Conservation (phyloP, 2,113 vertebrate species). For the Melanerpes formicivorus region DNA sequence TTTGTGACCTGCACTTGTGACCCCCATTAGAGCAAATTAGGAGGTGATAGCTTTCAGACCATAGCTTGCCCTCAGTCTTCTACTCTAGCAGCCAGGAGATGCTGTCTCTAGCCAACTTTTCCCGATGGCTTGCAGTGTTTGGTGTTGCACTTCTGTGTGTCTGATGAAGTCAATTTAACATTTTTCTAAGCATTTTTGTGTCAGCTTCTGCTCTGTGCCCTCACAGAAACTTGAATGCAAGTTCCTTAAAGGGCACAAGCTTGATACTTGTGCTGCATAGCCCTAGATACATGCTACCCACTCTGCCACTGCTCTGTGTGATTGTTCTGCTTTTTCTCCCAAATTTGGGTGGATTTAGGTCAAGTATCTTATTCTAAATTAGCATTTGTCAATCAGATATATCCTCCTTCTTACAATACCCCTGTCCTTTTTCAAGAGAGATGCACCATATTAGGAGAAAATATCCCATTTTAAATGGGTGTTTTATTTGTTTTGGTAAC, state of each 20-base stretch:
- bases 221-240: not conserved
- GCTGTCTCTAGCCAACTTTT: not conserved
- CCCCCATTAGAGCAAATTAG: fast-evolving
- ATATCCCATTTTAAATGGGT: not conserved
- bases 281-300: fast-evolving
- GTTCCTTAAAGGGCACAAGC: not conserved
- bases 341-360: not conserved
- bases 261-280: too few relatives aligned
- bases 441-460: not conserved
- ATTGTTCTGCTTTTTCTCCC: not conserved
- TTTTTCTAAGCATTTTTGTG: not conserved
- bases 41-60: fast-evolving
- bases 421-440: not conserved
- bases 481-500: not conserved
- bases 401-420: not conserved
- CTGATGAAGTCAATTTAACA: too few relatives aligned
- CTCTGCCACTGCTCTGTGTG: too few relatives aligned
- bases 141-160: not conserved
- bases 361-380: not conserved
- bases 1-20: not conserved
- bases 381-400: not conserved
- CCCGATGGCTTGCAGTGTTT: too few relatives aligned
- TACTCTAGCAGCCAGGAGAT: not conserved
- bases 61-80: fast-evolving
- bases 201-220: not conserved